Evolutionary conservation across 1,140 invertebrate species (phyloP), one percentile per base, ranked within the genome.

Genomic region (Tenebrio molitor): DNA sequence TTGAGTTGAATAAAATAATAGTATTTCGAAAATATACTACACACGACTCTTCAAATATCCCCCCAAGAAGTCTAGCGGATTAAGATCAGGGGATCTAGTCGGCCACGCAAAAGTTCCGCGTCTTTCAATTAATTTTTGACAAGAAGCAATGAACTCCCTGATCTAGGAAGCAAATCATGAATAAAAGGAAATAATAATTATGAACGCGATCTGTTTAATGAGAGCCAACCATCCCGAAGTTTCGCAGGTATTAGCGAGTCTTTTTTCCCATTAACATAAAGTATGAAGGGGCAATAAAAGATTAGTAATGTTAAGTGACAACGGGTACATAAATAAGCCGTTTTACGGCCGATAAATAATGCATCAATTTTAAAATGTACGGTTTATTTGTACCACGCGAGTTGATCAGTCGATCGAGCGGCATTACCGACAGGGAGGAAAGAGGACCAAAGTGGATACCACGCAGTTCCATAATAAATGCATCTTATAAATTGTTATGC

Each of bases 401-500:
- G 75, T 76, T 65, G 73, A 76, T 75, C 75, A 44, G 75, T 72
- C 68, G 73, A 74, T 74, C 72, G 72, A 74, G 69, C 66, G 53
- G 71, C 50, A 58, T 58, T 58, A 58, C 50, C 50, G 50, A 73
- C 44, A 58, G 58, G 46, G 44, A 73, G 65, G 39, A 73, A 58
- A 73, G 65, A 73, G 66, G 44, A 25, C 65, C 65, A 34, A 36
- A 58, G 44, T 36, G 15, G 42, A 53, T 75, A 81, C 80, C 80
- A 81, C 80, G 80, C 80, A 81, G 74, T 76, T 74, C 77, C 76
- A 79, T 80, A 81, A 81, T 81, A 81, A 79, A 82, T 81, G 81
- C 77, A 74, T 77, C 80, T 83, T 83, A 82, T 83, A 83, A 82
- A 82, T 83, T 82, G 81, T 77, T 76, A 46, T 67, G 67, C 81